A percentile compares a stretch with the other conserved stretches of the same genome.
Conservation (phyloP, 2,797 vertebrate species). For the Pipistrellus pygmaeus region DNA sequence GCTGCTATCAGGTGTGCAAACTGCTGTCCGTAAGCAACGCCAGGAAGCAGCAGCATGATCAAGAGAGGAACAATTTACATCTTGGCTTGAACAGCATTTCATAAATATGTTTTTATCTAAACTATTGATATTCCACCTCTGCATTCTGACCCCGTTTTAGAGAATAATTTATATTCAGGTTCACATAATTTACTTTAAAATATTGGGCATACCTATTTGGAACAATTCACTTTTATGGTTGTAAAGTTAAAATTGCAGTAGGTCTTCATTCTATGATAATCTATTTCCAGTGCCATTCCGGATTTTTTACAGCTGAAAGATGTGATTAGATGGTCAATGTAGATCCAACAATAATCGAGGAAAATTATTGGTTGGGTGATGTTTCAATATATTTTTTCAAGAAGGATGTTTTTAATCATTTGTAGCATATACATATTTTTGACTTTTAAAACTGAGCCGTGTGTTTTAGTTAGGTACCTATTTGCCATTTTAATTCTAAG, state of each 20-base stretch:
- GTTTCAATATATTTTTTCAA: constrained; percentile 19
- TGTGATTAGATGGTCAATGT: neutral
- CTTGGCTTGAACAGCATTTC: constrained; percentile 64
- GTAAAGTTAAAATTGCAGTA: constrained; percentile 43
- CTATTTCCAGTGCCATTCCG: neutral
- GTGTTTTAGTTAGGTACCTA: constrained; percentile 25
- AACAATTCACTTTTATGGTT: constrained; percentile 40
- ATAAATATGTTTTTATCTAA: constrained; percentile 66
- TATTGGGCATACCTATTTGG: constrained; percentile 18
- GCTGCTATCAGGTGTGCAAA: constrained; percentile 59
- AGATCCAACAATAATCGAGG: neutral
- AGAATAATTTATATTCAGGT: constrained; percentile 57
- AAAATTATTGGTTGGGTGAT: neutral
- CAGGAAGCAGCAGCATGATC: constrained; percentile 47
- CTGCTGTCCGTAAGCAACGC: constrained; percentile 57
- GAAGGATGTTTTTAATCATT: constrained; percentile 24
- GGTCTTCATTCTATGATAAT: neutral
- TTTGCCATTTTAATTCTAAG: constrained; percentile 42
- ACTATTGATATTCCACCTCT: constrained; percentile 54
- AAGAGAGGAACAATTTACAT: constrained; percentile 67
- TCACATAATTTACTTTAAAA: constrained; percentile 63
- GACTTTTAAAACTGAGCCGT: constrained; percentile 32
- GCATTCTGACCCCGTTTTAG: constrained; percentile 43
- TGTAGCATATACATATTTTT: neutral
- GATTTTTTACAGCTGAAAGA: constrained; percentile 34